These are phyloP conservation scores for Quadriops clusia DNA, from an alignment of 2,888 invertebrate genomes.

Conservation along the genomic window DNA sequence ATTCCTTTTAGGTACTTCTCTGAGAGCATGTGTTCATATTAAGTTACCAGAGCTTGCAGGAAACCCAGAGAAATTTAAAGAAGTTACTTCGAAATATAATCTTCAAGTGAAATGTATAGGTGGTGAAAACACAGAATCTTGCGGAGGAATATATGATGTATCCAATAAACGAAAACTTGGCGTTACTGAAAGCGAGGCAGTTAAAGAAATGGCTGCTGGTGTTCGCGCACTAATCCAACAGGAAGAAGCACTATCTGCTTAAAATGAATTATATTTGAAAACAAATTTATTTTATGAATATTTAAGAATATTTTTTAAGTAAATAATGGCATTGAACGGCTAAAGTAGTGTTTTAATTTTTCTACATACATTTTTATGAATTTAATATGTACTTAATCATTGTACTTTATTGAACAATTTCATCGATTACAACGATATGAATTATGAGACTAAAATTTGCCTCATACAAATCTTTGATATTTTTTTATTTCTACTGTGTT, in stretches of 20 bases:
- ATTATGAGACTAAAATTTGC: no score
- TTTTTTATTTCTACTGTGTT: no score
- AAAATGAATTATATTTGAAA: no score
- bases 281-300: no score
- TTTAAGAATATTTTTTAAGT: no score
- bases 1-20: conserved; percentile 45
- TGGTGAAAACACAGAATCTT: conserved; percentile 50
- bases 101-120: conserved; percentile 47
- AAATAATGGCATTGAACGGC: no score
- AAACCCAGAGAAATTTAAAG: conserved; percentile 41
- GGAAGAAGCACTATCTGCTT: conserved; percentile 34
- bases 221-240: conserved; percentile 47
- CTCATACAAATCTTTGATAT: no score
- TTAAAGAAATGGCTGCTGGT: conserved; percentile 53
- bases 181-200: conserved; percentile 49
- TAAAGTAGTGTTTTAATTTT: no score
- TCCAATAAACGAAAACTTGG: conserved; percentile 55
- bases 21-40: conserved; percentile 60
- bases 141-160: conserved; percentile 51
- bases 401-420: no score
- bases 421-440: no score
- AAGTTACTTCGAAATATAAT: conserved; percentile 45
- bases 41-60: conserved; percentile 48
- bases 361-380: no score
- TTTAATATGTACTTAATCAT: no score